Percentiles rank a stretch among this genome's conserved stretches.
Conservation (phyloP, 2,888 invertebrate species). For the Xanthorhoe spadicearia region DNA sequence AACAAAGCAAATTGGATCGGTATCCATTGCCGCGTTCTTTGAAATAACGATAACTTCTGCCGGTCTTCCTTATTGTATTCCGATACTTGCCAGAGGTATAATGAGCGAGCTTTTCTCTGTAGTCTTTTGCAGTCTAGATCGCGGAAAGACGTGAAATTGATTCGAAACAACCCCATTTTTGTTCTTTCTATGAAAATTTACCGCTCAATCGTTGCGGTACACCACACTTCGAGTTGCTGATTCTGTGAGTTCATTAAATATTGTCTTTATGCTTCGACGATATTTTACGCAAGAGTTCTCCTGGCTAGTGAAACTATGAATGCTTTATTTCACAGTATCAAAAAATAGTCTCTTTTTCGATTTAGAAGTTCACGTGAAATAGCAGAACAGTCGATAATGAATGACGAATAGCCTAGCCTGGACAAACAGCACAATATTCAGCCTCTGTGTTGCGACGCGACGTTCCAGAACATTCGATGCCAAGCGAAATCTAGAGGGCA, state of each 20-base stretch:
- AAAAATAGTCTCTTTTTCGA: background rate
- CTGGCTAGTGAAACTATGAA: no score
- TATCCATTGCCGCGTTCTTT: conserved; percentile 3
- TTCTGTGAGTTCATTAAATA: no score
- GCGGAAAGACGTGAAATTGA: background rate
- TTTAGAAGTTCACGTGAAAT: conserved; percentile 5
- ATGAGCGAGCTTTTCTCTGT: conserved; percentile 6
- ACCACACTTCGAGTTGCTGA: no score
- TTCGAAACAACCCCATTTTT: background rate
- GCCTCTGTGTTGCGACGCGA: background rate
- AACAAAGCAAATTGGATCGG: conserved; percentile 24
- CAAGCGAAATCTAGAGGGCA: background rate
- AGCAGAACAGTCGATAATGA: background rate
- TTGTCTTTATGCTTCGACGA: no score
- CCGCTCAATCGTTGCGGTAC: no score
- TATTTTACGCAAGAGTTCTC: no score
- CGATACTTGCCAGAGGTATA: conserved; percentile 10
- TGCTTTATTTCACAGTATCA: background rate
- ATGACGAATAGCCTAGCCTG: background rate
- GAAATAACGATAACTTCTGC: conserved; percentile 24
- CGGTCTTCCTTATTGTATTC: conserved; percentile 20
- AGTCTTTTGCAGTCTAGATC: background rate
- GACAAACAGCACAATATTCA: background rate
- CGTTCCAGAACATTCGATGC: background rate
- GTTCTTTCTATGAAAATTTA: background rate